Percentiles rank a stretch among this genome's conserved stretches.
phyloP scores from a whole-genome alignment of 2,888 invertebrate species.

The Acleris literana region DNA sequence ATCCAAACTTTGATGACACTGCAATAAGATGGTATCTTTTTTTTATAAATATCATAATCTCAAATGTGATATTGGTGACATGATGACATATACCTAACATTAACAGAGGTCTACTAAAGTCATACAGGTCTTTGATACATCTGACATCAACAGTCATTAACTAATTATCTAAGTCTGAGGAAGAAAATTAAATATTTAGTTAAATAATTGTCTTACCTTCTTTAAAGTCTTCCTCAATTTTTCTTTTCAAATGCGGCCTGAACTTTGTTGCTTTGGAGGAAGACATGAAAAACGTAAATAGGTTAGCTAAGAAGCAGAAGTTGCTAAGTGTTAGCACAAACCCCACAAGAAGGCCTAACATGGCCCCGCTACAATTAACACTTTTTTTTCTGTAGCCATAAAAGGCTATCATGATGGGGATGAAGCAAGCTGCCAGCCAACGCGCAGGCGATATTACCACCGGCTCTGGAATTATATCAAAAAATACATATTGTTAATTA shows the following conservation, averaged over 20 bases:
- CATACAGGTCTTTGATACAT: too few species aligned
- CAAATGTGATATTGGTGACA: too few species aligned
- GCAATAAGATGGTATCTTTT: too few species aligned
- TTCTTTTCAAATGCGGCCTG: constrained; percentile 85
- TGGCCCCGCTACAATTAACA: constrained; percentile 87
- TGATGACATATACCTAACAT: too few species aligned
- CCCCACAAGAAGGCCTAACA: constrained; percentile 88
- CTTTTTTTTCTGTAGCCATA: constrained; percentile 88
- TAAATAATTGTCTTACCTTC: constrained; percentile 82
- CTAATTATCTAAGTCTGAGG: too few species aligned
- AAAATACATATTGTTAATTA: not conserved
- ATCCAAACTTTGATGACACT: too few species aligned
- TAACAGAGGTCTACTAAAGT: too few species aligned
- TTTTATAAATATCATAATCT: too few species aligned
- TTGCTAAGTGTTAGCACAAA: constrained; percentile 90
- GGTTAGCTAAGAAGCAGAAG: constrained; percentile 88
- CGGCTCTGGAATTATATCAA: constrained; percentile 74
- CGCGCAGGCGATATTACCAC: constrained; percentile 85
- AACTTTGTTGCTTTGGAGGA: constrained; percentile 93
- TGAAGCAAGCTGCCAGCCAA: constrained; percentile 86
- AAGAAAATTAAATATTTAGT: too few species aligned
- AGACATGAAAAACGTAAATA: constrained; percentile 90
- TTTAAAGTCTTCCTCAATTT: constrained; percentile 90
- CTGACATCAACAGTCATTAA: too few species aligned
- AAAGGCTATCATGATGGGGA: constrained; percentile 86